Percentiles rank a stretch among this genome's conserved stretches.
Conservation (phyloP, 2,797 vertebrate genomes). For the Rhinatrema bivittatum region DNA sequence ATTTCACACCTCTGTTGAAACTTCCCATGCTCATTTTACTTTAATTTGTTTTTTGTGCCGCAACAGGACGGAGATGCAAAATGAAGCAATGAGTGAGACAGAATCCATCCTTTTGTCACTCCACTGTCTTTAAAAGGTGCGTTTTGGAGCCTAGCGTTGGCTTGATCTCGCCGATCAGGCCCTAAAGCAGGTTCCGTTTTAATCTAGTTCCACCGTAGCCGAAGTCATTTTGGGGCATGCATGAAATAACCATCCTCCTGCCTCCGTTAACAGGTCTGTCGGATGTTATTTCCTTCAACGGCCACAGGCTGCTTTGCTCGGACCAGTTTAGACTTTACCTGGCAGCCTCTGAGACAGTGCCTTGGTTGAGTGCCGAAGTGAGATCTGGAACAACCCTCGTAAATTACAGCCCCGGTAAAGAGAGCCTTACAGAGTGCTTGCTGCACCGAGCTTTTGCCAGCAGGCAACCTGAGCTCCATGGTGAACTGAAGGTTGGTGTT, state of each 20-base stretch:
- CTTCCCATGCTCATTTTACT: no score
- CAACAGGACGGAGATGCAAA: no score
- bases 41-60: no score
- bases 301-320: slow-evolving; percentile 4
- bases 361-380: slow-evolving; percentile 2
- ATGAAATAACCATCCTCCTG: neutral
- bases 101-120: no score
- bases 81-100: no score
- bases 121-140: no score
- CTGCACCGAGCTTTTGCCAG: slow-evolving; percentile 1
- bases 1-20: no score
- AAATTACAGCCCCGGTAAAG: slow-evolving; percentile 1
- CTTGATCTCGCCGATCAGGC: no score
- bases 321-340: neutral
- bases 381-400: slow-evolving; percentile 1
- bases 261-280: neutral
- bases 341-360: neutral
- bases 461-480: neutral
- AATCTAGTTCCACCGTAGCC: rapidly evolving
- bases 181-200: neutral
- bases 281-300: slow-evolving; percentile 4
- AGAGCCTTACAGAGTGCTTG: neutral
- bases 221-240: neutral
- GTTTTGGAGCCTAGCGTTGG: no score
- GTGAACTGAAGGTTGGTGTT: slow-evolving; percentile 2